These are phyloP conservation scores for honey bee (Apis mellifera) DNA, from an alignment of 1,140 invertebrate species.

Conservation along the genomic window Amel_HAv3.1 CM009933.2:5149501-5150000, in stretches of 20 bases:
- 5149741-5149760: background rate
- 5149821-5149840: constrained; percentile 4
- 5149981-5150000: too few relatives aligned
- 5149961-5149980: too few relatives aligned
- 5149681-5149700: background rate
- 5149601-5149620: background rate
- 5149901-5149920: background rate
- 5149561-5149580: too few relatives aligned
- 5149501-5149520: too few relatives aligned
- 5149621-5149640: constrained; percentile 4
- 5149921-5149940: too few relatives aligned
- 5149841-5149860: background rate
- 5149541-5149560: constrained; percentile 4
- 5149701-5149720: background rate
- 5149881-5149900: background rate
- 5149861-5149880: background rate
- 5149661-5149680: constrained; percentile 9
- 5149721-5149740: too few relatives aligned
- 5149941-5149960: too few relatives aligned
- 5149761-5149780: background rate
- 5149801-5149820: background rate
- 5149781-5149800: constrained; percentile 8
- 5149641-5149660: background rate
- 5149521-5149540: background rate
- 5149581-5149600: constrained; percentile 11